Evolutionary conservation across 2,888 invertebrate species (phyloP).

Genomic region (Philereme vetulata): DNA sequence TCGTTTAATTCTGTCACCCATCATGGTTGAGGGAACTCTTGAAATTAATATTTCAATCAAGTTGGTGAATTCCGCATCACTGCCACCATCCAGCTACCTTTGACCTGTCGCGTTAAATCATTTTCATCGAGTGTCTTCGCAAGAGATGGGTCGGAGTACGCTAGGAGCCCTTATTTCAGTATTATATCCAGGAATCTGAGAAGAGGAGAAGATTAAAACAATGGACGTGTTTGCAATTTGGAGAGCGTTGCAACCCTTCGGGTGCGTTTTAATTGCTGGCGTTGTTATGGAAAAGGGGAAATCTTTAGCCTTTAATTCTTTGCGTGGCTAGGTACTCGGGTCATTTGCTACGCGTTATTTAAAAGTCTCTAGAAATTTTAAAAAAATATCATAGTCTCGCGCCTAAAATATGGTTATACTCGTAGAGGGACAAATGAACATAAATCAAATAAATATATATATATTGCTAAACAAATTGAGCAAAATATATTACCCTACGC

Average conservation of each 20-base stretch:
- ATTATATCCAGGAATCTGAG: conserved; percentile 67
- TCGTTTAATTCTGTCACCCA: conserved; percentile 34
- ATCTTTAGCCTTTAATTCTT: conserved; percentile 63
- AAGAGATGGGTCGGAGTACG: conserved; percentile 49
- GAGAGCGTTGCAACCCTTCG: conserved; percentile 78
- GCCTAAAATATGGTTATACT: no score
- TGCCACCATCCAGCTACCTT: conserved; percentile 47
- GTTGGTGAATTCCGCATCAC: conserved; percentile 55
- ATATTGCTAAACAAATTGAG: no score
- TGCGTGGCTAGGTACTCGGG: conserved; percentile 50
- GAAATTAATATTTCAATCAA: conserved; percentile 76
- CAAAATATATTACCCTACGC: no score
- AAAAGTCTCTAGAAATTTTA: conserved; percentile 33
- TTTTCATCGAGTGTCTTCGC: conserved; percentile 30
- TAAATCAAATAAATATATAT: no score
- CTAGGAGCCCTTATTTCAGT: conserved; percentile 58
- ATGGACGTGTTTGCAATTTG: conserved; percentile 80
- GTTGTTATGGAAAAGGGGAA: conserved; percentile 55
- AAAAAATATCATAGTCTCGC: no score
- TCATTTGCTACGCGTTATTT: conserved; percentile 57
- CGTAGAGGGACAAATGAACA: no score
- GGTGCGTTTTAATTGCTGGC: conserved; percentile 81
- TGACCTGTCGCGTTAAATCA: conserved; percentile 43
- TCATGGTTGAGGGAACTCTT: conserved; percentile 42
- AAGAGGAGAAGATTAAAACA: conserved; percentile 76